These are phyloP conservation scores for Trichonephila inaurata DNA, from an alignment of 1,140 invertebrate species.

Conservation along the genomic window DNA sequence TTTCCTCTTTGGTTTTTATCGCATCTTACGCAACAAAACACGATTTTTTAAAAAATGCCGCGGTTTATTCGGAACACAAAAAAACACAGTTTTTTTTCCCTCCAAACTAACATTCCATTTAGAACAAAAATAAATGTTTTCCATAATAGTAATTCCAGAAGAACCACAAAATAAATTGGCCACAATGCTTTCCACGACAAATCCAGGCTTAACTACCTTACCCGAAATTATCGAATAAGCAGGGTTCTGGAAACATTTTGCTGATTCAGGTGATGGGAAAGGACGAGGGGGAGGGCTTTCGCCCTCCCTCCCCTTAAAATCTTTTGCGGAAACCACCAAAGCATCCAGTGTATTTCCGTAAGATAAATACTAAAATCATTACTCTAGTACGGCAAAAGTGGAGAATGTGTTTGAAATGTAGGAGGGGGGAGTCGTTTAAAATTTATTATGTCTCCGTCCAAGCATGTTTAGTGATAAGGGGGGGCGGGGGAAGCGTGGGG, in stretches of 20 bases:
- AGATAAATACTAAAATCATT: constrained; percentile 69
- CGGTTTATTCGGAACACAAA: neutral
- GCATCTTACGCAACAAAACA: neutral
- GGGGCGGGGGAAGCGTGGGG: neutral
- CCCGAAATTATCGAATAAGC: constrained; percentile 57
- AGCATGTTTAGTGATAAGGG: constrained; percentile 53
- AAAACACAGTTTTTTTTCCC: neutral
- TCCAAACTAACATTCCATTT: neutral
- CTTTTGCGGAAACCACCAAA: constrained; percentile 67
- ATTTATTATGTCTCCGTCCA: constrained; percentile 54
- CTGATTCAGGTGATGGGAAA: constrained; percentile 24
- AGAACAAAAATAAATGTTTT: neutral
- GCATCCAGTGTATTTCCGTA: constrained; percentile 59
- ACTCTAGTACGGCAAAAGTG: constrained; percentile 30
- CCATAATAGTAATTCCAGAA: constrained; percentile 26
- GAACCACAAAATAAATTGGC: neutral
- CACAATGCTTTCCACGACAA: neutral
- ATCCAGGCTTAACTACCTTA: neutral
- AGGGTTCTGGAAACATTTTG: neutral
- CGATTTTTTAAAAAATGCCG: neutral
- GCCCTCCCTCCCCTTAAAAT: constrained; percentile 2
- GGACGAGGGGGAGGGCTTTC: neutral
- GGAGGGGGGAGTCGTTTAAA: constrained; percentile 37
- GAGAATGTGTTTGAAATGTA: neutral
- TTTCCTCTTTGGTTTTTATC: constrained; percentile 8